These are phyloP conservation scores for Vanessa tameamea DNA, from an alignment of 1,140 invertebrate species.

Conservation along the genomic window DNA sequence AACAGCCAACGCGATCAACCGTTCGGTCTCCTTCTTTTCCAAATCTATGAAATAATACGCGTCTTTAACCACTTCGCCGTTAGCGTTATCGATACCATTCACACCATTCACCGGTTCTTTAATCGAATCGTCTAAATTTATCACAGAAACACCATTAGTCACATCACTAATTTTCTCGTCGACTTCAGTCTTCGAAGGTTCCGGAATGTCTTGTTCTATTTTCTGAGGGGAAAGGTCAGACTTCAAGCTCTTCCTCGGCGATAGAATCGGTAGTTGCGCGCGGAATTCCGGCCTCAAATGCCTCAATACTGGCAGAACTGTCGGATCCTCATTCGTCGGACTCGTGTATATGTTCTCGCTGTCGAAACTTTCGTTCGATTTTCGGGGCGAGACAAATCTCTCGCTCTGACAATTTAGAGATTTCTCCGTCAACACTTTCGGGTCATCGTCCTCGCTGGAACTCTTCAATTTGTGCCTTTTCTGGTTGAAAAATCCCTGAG, in stretches of 20 bases:
- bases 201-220: constrained; percentile 60
- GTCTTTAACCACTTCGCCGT: constrained; percentile 78
- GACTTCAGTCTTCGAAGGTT: constrained; percentile 61
- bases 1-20: constrained; percentile 85
- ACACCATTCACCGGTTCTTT: constrained; percentile 48
- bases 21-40: constrained; percentile 86
- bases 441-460: constrained; percentile 67
- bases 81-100: constrained; percentile 48
- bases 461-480: constrained; percentile 78
- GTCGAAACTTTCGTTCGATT: constrained; percentile 59
- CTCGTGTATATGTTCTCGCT: constrained; percentile 60
- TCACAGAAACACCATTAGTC: constrained; percentile 74
- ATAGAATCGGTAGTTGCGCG: constrained; percentile 88
- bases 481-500: constrained; percentile 89
- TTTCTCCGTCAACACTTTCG: constrained; percentile 68
- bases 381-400: constrained; percentile 51
- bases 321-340: constrained; percentile 62
- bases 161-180: constrained; percentile 48
- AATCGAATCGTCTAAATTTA: constrained; percentile 63
- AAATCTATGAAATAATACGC: constrained; percentile 89
- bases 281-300: constrained; percentile 91
- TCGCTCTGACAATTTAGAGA: constrained; percentile 68
- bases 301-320: constrained; percentile 87
- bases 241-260: constrained; percentile 80
- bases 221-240: constrained; percentile 64